These are phyloP conservation scores for Papilio helenus DNA, from an alignment of 1,140 invertebrate species.

Conservation along the genomic window DNA sequence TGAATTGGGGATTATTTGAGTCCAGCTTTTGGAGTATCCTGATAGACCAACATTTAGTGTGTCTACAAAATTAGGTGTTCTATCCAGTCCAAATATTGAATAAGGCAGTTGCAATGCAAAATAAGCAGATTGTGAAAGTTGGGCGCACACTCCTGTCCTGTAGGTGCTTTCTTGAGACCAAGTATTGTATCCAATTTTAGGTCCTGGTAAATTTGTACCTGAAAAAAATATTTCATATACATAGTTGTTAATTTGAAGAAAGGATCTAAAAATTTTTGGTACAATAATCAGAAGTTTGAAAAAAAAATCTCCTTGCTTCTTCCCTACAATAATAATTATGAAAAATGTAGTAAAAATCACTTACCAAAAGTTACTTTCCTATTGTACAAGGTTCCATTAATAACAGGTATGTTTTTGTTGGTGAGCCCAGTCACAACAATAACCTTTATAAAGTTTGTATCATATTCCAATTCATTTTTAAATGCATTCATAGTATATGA, in stretches of 20 bases:
- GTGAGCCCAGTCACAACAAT: slow-evolving; percentile 94
- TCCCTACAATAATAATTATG: background rate
- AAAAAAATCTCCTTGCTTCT: background rate
- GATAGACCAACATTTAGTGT: slow-evolving; percentile 92
- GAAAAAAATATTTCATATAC: slow-evolving; percentile 62
- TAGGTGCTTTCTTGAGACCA: slow-evolving; percentile 91
- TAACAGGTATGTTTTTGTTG: slow-evolving; percentile 88
- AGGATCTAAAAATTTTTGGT: background rate
- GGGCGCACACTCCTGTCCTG: slow-evolving; percentile 90
- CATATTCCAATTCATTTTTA: slow-evolving; percentile 94
- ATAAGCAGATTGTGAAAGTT: slow-evolving; percentile 96
- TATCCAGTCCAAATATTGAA: slow-evolving; percentile 96
- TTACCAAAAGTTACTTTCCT: slow-evolving; percentile 90
- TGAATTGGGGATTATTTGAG: slow-evolving; percentile 98
- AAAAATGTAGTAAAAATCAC: slow-evolving; percentile 24
- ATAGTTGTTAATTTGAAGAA: background rate
- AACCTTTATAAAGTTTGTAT: slow-evolving; percentile 98
- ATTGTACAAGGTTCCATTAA: slow-evolving; percentile 88
- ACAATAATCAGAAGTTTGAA: background rate
- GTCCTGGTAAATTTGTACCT: slow-evolving; percentile 94
- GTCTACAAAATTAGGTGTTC: slow-evolving; percentile 99
- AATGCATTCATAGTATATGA: slow-evolving; percentile 88
- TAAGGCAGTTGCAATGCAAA: slow-evolving; percentile 96
- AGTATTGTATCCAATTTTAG: slow-evolving; percentile 93
- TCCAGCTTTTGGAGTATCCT: slow-evolving; percentile 89